These are phyloP conservation scores for Ceyx erithaca DNA, from an alignment of 2,797 vertebrate genomes.

Conservation along the genomic window DNA sequence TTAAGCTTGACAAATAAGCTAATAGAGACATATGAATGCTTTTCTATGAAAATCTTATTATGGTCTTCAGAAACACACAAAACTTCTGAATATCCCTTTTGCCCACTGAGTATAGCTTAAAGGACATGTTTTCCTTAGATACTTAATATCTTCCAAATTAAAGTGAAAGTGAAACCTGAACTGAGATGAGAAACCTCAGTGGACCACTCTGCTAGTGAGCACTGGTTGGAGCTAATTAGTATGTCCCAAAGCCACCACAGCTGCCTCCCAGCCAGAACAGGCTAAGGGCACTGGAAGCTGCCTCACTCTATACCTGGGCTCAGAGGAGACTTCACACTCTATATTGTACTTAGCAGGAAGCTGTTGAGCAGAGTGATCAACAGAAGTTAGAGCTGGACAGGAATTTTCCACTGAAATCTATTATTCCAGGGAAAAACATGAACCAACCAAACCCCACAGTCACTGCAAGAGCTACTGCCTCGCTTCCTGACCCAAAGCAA, in stretches of 20 bases:
- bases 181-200: background rate
- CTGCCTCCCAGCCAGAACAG: background rate
- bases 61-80: background rate
- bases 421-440: background rate
- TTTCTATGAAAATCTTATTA: background rate
- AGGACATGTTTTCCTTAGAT: background rate
- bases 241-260: background rate
- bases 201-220: background rate
- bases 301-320: fast-evolving
- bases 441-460: background rate
- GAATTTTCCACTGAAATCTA: background rate
- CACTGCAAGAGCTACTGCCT: background rate
- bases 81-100: background rate
- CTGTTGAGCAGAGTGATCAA: background rate
- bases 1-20: background rate
- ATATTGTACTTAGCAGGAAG: background rate
- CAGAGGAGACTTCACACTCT: fast-evolving
- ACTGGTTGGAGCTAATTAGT: background rate
- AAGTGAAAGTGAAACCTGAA: background rate
- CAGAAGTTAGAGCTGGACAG: background rate
- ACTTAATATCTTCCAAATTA: background rate
- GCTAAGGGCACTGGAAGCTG: background rate
- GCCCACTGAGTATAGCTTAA: background rate
- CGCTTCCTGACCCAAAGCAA: background rate
- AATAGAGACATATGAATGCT: background rate